A percentile compares a stretch with the other conserved stretches of the same genome.
These are phyloP conservation scores for Urosaurus nigricauda DNA, from an alignment of 2,797 vertebrate genomes.

Conservation along the genomic window DNA sequence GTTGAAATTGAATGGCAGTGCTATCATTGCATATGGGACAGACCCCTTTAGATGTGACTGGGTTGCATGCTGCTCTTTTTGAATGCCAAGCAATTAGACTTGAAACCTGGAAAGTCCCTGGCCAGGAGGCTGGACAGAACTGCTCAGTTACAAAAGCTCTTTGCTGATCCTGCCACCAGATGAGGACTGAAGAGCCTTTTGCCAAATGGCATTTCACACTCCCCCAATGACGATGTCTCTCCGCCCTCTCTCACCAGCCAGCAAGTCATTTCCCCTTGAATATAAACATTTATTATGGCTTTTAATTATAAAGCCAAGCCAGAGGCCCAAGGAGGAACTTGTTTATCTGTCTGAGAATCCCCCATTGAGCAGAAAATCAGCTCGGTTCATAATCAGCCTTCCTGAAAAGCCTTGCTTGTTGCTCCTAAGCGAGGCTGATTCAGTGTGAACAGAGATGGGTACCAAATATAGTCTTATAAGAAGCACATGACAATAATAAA, in stretches of 20 bases:
- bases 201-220: constrained; percentile 14
- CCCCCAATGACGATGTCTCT: not conserved
- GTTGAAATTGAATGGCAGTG: too few species aligned
- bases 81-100: not conserved
- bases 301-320: constrained; percentile 12
- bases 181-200: constrained; percentile 1
- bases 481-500: constrained; percentile 7
- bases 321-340: constrained; percentile 19
- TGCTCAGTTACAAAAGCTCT: constrained; percentile 11
- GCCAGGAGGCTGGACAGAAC: not conserved
- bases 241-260: constrained; percentile 29
- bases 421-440: constrained; percentile 23
- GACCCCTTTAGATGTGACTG: not conserved
- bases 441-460: not conserved
- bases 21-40: too few species aligned
- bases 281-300: constrained; percentile 24
- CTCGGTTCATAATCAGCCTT: not conserved
- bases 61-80: not conserved
- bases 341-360: constrained; percentile 1
- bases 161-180: constrained; percentile 6
- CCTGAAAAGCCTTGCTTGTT: not conserved
- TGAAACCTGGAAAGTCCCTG: not conserved
- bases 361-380: constrained; percentile 11
- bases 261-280: not conserved
- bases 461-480: not conserved